These are phyloP conservation scores for Platygyra sinensis DNA, from an alignment of 64 coral and sea anemone species.

Conservation along the genomic window DNA sequence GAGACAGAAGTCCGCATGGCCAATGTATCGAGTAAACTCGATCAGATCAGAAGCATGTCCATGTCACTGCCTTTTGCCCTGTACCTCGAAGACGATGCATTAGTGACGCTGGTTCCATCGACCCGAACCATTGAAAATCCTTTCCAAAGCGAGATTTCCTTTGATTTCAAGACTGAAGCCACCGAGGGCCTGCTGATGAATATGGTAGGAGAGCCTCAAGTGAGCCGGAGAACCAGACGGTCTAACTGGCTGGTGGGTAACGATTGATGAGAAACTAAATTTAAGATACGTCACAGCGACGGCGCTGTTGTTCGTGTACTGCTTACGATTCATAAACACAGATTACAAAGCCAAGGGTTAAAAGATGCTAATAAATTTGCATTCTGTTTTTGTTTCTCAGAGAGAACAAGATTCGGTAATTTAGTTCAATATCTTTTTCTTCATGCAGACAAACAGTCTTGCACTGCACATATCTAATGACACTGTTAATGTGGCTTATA, in stretches of 20 bases:
- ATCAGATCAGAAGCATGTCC: slow-evolving; percentile 12
- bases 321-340: too few species aligned
- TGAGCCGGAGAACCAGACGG: background rate
- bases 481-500: slow-evolving; percentile 15
- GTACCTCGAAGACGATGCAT: slow-evolving; percentile 9
- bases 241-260: background rate
- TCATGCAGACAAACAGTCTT: slow-evolving; percentile 31
- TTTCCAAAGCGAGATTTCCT: slow-evolving; percentile 35
- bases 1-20: slow-evolving; percentile 1
- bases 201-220: slow-evolving; percentile 34
- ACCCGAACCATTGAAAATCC: slow-evolving; percentile 43
- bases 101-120: slow-evolving; percentile 24
- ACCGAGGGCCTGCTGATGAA: slow-evolving; percentile 56
- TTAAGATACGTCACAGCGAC: too few species aligned
- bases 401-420: background rate
- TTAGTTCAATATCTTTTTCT: background rate
- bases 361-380: background rate
- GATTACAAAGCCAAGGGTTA: too few species aligned
- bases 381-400: too few species aligned
- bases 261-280: too few species aligned
- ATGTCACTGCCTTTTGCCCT: slow-evolving; percentile 47
- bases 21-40: slow-evolving; percentile 7
- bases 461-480: slow-evolving; percentile 38
- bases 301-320: too few species aligned
- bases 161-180: slow-evolving; percentile 57